Conservation (phyloP, 2,797 vertebrate species). For the Sardinella longiceps region DNA sequence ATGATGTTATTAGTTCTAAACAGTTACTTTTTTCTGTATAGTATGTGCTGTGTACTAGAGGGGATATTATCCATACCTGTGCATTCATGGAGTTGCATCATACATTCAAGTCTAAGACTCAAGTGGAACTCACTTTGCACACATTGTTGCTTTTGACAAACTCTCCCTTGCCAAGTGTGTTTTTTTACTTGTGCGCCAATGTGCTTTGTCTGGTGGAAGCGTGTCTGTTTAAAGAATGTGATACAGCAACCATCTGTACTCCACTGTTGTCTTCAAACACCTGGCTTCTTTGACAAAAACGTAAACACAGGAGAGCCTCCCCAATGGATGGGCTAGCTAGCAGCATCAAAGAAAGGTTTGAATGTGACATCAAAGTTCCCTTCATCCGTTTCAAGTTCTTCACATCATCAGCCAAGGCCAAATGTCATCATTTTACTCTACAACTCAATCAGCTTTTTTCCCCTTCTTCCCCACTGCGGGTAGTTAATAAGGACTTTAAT, state of each 20-base stretch:
- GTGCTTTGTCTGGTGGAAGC: neutral
- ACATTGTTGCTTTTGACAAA: neutral
- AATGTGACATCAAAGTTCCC: conserved; percentile 69
- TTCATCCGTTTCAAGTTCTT: conserved; percentile 61
- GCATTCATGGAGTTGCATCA: neutral
- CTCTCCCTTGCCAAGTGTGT: neutral
- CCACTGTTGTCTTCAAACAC: conserved; percentile 46
- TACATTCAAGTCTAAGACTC: neutral
- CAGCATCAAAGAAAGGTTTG: conserved; percentile 63
- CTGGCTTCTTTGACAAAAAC: conserved; percentile 36
- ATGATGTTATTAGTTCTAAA: no score
- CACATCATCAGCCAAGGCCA: conserved; percentile 46
- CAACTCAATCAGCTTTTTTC: conserved; percentile 35
- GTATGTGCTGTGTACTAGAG: neutral
- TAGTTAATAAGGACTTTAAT: conserved; percentile 31
- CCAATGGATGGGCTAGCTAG: conserved; percentile 59
- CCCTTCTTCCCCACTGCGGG: conserved; percentile 31
- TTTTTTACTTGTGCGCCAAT: neutral
- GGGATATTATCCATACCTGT: no score
- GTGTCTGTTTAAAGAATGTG: neutral
- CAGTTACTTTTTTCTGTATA: neutral
- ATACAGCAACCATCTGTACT: conserved; percentile 33
- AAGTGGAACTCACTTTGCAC: neutral
- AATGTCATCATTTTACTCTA: conserved; percentile 41
- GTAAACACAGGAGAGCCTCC: conserved; percentile 28